A percentile compares a stretch with the other conserved stretches of the same genome.
phyloP scores from a whole-genome alignment of 2,888 invertebrate species.

The Hirtodrosophila trivittata region DNA sequence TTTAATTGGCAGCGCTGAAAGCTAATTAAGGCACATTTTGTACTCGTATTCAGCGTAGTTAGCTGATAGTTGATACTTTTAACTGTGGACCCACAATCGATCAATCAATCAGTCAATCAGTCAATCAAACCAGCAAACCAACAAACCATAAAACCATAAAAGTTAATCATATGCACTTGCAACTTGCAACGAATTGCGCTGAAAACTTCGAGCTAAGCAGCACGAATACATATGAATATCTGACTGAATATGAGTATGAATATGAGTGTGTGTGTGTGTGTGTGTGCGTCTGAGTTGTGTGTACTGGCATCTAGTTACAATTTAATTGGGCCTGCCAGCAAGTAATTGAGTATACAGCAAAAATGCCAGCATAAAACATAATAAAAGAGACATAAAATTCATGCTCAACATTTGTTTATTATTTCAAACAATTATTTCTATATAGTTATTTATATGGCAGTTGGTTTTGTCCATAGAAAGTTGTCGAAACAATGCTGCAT shows the following conservation, averaged over 20 bases:
- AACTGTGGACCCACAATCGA: not conserved
- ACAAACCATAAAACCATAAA: too few relatives aligned
- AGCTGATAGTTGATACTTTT: conserved; percentile 30
- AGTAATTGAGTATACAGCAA: conserved; percentile 33
- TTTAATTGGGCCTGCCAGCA: conserved; percentile 21
- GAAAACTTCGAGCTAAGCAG: too few relatives aligned
- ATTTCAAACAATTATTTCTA: conserved; percentile 23
- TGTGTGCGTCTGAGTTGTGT: too few relatives aligned
- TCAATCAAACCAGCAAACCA: too few relatives aligned
- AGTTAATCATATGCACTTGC: conserved; percentile 5
- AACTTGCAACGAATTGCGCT: too few relatives aligned
- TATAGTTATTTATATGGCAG: too few relatives aligned
- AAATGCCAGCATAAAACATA: conserved; percentile 19
- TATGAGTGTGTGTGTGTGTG: not conserved
- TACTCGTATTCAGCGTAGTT: conserved; percentile 19
- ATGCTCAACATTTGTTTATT: conserved; percentile 47
- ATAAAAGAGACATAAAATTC: conserved; percentile 13
- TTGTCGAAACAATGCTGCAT: conserved; percentile 63
- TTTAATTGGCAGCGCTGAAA: conserved; percentile 49
- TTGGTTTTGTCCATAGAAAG: conserved; percentile 50
- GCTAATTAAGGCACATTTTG: conserved; percentile 46
- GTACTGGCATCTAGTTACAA: not conserved
- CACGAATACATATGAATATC: not conserved
- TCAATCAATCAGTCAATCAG: too few relatives aligned
- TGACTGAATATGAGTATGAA: conserved; percentile 11